phyloP scores from a whole-genome alignment of 2,113 vertebrate species.

The Gasterosteus aculeatus region DNA sequence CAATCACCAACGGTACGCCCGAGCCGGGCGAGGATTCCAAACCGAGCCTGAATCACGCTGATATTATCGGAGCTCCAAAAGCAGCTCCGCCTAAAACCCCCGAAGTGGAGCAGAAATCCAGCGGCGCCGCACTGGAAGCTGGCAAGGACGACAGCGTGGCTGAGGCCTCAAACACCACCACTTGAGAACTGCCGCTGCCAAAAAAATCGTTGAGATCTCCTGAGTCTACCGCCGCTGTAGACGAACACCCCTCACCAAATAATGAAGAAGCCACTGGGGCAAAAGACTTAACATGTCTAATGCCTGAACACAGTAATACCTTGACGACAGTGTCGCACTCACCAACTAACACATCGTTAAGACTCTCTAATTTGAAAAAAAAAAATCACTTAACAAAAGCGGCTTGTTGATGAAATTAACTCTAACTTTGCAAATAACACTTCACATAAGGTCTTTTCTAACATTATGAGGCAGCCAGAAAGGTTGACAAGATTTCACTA shows the following conservation, averaged over 20 bases:
- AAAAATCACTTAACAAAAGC: constrained; percentile 32
- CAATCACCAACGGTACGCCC: constrained; percentile 78
- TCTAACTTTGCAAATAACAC: constrained; percentile 65
- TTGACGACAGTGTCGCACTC: constrained; percentile 43
- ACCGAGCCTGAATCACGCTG: constrained; percentile 60
- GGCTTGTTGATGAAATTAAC: constrained; percentile 55
- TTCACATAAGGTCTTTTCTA: constrained; percentile 51
- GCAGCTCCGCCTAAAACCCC: constrained; percentile 72
- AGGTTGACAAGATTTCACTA: constrained; percentile 62
- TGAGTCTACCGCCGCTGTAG: constrained; percentile 61
- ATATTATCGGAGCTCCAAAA: constrained; percentile 63
- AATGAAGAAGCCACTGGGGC: constrained; percentile 65
- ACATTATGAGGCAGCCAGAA: constrained; percentile 22
- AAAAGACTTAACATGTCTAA: constrained; percentile 60
- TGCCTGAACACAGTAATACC: constrained; percentile 61
- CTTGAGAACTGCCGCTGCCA: constrained; percentile 59
- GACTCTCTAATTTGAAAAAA: constrained; percentile 41
- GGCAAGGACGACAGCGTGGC: constrained; percentile 61
- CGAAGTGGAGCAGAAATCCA: constrained; percentile 72
- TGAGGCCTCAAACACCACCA: constrained; percentile 68
- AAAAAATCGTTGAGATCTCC: constrained; percentile 50
- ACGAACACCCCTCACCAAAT: constrained; percentile 67
- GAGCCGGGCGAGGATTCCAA: constrained; percentile 68
- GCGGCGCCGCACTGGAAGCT: constrained; percentile 43
- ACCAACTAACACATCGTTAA: constrained; percentile 46